These are phyloP conservation scores for Nothocercus nigrocapillus DNA, from an alignment of 2,113 vertebrate genomes.

Conservation along the genomic window DNA sequence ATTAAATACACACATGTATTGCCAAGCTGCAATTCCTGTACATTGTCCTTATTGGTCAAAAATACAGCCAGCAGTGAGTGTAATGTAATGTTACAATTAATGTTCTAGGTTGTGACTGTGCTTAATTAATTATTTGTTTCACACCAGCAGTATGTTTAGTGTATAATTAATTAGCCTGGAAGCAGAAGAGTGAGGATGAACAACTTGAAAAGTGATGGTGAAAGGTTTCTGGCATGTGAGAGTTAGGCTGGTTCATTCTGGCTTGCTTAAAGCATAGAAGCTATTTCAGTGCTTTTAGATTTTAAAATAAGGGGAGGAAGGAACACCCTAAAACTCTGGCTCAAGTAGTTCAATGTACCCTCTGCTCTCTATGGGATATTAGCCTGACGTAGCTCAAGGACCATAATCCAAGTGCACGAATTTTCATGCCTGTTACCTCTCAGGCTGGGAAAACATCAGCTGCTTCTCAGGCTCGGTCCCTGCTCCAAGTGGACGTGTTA, in stretches of 20 bases:
- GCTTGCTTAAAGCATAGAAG: background rate
- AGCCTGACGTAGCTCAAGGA: background rate
- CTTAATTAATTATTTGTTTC: conserved; percentile 66
- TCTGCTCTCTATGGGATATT: background rate
- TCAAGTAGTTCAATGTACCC: background rate
- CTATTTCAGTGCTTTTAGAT: background rate
- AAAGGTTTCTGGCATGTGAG: background rate
- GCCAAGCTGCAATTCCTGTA: background rate
- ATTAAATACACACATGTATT: background rate
- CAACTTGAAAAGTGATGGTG: background rate
- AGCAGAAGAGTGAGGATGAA: conserved; percentile 23
- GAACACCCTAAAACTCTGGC: background rate
- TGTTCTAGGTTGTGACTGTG: conserved; percentile 38
- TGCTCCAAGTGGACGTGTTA: conserved; percentile 66
- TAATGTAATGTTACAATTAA: conserved; percentile 50
- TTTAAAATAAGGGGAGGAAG: background rate
- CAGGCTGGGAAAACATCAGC: conserved; percentile 37
- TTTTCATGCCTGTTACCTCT: conserved; percentile 33
- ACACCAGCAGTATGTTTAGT: conserved; percentile 46
- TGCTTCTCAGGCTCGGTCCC: conserved; percentile 41
- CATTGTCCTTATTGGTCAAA: conserved; percentile 14
- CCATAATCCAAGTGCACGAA: background rate
- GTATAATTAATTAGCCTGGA: conserved; percentile 43
- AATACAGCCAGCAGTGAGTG: conserved; percentile 27
- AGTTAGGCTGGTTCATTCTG: background rate